Conservation (phyloP, 1,140 invertebrate species). For the Drosophila grimshawi region DNA sequence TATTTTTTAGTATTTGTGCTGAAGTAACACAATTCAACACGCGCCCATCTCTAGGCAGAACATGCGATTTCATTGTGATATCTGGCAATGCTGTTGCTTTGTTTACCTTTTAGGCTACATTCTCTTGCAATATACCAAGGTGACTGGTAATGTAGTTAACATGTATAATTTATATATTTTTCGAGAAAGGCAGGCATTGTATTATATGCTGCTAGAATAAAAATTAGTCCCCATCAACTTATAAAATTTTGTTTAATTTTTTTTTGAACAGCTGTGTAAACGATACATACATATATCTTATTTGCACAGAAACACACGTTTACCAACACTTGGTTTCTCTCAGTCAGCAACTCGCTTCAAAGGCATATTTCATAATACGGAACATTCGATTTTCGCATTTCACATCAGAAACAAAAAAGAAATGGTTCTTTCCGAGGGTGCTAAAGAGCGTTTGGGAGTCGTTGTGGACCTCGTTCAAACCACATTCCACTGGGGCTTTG, state of each 20-base stretch:
- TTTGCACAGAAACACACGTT: slow-evolving; percentile 4
- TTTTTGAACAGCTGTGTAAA: slow-evolving; percentile 16
- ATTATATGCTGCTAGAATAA: not conserved
- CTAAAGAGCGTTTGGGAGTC: slow-evolving; percentile 87
- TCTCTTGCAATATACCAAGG: slow-evolving; percentile 2
- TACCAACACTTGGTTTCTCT: slow-evolving; percentile 38
- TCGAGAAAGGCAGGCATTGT: slow-evolving; percentile 14
- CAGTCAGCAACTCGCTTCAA: slow-evolving; percentile 24
- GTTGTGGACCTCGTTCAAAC: slow-evolving; percentile 87
- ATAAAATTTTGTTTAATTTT: not conserved
- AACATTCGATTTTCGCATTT: slow-evolving; percentile 15
- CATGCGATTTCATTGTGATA: not conserved
- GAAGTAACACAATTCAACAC: not conserved
- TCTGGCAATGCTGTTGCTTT: slow-evolving; percentile 15
- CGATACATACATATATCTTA: not conserved
- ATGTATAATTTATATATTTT: not conserved
- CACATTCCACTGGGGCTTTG: slow-evolving; percentile 89
- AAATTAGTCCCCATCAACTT: not conserved
- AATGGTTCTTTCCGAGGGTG: slow-evolving; percentile 72
- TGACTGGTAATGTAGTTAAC: not conserved
- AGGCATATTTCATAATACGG: slow-evolving; percentile 42
- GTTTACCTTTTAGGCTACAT: slow-evolving; percentile 31
- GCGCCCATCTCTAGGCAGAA: not conserved
- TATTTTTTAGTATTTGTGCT: no score
- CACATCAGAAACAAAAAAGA: slow-evolving; percentile 19